Base-by-base conservation (phyloP, 2,113 vertebrate species). In the Zapus hudsonius region DNA sequence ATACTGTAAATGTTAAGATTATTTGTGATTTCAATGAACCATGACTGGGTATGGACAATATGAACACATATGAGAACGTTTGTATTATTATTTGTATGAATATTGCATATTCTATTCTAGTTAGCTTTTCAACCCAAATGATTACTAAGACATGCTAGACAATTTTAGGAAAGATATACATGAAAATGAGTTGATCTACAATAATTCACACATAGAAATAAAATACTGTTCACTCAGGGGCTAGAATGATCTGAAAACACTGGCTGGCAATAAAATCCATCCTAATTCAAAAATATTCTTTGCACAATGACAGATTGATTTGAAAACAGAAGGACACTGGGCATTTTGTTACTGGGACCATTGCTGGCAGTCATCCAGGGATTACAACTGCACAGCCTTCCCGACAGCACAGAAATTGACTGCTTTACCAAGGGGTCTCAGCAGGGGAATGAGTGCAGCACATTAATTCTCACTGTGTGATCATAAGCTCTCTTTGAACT, bases 401-500 rank as follows among this genome's bases (percentile, higher is more conserved):
- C n/a, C 72, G 73, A 88, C 67, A 86, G 95, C 87, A 87, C 63
- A 94, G 89, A 89, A 93, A 96, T 92, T 73, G 78, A 90, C 90
- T 90, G 33, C 72, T 80, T 93, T 83, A 91, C 94, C 96, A 96
- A 96, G 87, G 83, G 78, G 31, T 73, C 91, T 93, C 96, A 78
- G 89, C 87, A 79, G 91, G 87, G 52, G 73, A 88, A 78, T 84
- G 92, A 92, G 88, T 67, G 36, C 85, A 42, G 70, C 92, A 89
- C 91, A 92, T 94, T 92, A 93, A 94, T 94, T 95, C 89, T 95
- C 90, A 95, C 82, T 87, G 91, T 78, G 92, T 89, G 89, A 63
- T 95, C 92, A 92, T 94, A 89, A 94, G 86, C 84, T 94, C 44
- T 75, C 66, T 96, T 87, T 96, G 91, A 96, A 97, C 66, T 95